Percentiles rank a stretch among this genome's conserved stretches.
These are phyloP conservation scores for Aplocera efformata DNA, from an alignment of 2,888 invertebrate genomes.

Conservation along the genomic window DNA sequence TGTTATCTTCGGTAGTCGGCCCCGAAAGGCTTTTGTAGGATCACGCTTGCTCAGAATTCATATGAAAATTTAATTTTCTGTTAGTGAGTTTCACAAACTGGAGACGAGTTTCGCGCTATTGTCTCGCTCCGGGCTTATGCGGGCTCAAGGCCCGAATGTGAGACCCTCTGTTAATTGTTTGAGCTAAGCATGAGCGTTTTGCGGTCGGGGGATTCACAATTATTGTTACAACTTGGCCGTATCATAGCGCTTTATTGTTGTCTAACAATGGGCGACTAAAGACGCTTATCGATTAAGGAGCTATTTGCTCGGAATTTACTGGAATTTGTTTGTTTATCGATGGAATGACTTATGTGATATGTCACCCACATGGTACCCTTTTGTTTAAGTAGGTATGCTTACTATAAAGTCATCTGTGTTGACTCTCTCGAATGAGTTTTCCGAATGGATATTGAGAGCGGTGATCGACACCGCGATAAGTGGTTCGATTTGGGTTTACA, in stretches of 20 bases:
- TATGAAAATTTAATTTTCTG: conserved; percentile 77
- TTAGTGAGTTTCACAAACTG: conserved; percentile 68
- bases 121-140: conserved; percentile 67
- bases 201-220: conserved; percentile 63
- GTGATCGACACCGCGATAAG: conserved; percentile 11
- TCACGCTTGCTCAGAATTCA: conserved; percentile 63
- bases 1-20: conserved; percentile 63
- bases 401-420: conserved; percentile 12
- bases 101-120: conserved; percentile 66
- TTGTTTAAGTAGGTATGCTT: conserved; percentile 17
- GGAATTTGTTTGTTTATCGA: conserved; percentile 20
- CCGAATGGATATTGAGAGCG: conserved; percentile 12
- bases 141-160: conserved; percentile 65
- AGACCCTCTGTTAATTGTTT: conserved; percentile 72
- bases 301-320: conserved; percentile 42
- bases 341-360: conserved; percentile 15
- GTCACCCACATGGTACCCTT: conserved; percentile 7
- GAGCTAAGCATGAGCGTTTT: conserved; percentile 68
- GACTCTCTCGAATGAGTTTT: conserved; percentile 15
- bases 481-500: conserved; percentile 14
- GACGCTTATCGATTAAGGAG: conserved; percentile 40
- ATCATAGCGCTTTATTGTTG: conserved; percentile 60
- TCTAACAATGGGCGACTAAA: conserved; percentile 50
- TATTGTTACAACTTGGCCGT: conserved; percentile 66
- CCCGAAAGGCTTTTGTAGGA: conserved; percentile 67